phyloP scores from a whole-genome alignment of 2,797 vertebrate species.

The Myotis planiceps region DNA sequence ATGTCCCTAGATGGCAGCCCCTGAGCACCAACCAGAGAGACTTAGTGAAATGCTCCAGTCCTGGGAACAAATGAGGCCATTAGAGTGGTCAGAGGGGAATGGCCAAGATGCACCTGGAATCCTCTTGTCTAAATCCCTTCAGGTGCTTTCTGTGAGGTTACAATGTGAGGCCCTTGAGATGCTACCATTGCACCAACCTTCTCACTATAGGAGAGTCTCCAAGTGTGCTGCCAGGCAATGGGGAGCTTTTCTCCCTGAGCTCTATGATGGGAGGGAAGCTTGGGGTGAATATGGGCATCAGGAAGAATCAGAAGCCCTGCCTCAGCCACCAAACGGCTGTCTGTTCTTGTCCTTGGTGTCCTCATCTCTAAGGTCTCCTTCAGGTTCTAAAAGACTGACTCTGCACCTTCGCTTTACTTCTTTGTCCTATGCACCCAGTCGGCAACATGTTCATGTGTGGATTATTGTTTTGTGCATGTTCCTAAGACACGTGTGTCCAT shows the following conservation, averaged over 20 bases:
- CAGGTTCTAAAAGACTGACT: not conserved
- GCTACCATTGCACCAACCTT: not conserved
- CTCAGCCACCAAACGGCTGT: not conserved
- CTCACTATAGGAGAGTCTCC: not conserved
- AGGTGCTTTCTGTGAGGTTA: not conserved
- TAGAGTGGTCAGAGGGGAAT: not conserved
- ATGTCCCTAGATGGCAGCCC: not conserved
- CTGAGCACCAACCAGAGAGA: not conserved
- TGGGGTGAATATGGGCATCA: not conserved
- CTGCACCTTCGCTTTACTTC: not conserved
- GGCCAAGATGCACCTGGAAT: not conserved
- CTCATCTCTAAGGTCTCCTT: not conserved
- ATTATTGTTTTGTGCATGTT: not conserved
- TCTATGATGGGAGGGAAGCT: not conserved
- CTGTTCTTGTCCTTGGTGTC: not conserved
- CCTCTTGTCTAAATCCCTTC: not conserved
- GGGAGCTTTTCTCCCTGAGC: not conserved
- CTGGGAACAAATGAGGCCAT: not conserved
- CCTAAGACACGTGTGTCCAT: not conserved
- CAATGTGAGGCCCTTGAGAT: not conserved
- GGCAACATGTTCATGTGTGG: rapidly evolving
- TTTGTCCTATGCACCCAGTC: not conserved
- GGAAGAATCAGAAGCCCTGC: not conserved
- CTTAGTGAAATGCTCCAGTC: not conserved
- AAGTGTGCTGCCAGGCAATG: not conserved